phyloP scores from a whole-genome alignment of 1,140 invertebrate species.

The Matsumurasca onukii region DNA sequence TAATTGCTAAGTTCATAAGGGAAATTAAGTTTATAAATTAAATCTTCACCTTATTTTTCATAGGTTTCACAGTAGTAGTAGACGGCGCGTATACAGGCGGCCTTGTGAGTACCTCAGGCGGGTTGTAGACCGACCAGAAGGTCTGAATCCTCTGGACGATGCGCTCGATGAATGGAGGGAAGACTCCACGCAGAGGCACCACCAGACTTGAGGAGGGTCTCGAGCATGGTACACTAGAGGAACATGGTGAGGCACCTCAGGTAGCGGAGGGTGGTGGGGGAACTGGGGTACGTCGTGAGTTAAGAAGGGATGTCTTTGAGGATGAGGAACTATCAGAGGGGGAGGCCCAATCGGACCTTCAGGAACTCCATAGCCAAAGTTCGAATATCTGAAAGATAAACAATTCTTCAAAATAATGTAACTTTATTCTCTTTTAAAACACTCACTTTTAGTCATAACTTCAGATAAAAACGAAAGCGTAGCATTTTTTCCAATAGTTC shows the following conservation, averaged over 20 bases:
- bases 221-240: constrained; percentile 13
- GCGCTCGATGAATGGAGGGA: constrained; percentile 42
- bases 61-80: background rate
- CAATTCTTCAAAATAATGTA: no score
- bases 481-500: no score
- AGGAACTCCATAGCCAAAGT: no score
- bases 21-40: background rate
- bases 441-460: no score
- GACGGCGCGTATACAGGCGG: background rate
- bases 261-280: background rate
- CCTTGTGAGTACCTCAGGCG: constrained; percentile 35
- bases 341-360: background rate
- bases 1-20: no score
- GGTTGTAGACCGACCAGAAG: constrained; percentile 44
- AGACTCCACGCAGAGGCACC: constrained; percentile 36
- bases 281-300: no score
- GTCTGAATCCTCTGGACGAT: constrained; percentile 44
- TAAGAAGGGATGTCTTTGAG: no score
- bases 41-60: background rate
- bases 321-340: background rate
- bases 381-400: no score
- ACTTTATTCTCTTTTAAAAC: no score
- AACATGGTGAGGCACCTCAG: background rate
- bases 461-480: no score
- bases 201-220: constrained; percentile 27